Percentiles rank a stretch among this genome's conserved stretches.
Conservation (phyloP, 2,797 vertebrate species). For the Anomalospiza imberbis region DNA sequence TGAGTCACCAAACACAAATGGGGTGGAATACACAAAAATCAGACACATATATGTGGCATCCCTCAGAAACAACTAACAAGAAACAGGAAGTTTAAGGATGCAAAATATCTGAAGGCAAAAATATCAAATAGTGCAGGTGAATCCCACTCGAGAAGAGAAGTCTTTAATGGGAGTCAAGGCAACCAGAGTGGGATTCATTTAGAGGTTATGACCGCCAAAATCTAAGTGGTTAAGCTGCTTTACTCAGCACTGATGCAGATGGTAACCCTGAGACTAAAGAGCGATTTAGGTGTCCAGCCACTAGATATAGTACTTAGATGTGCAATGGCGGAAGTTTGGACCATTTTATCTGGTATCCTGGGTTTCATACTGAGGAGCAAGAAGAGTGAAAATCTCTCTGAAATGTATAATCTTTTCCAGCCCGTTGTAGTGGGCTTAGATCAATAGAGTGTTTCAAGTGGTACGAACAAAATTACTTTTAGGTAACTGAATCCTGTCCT, state of each 20-base stretch:
- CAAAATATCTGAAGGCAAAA: background rate
- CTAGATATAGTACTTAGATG: background rate
- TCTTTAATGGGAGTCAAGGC: background rate
- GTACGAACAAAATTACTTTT: background rate
- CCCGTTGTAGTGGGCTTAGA: background rate
- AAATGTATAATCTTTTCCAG: background rate
- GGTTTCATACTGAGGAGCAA: background rate
- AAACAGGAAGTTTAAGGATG: background rate
- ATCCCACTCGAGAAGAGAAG: background rate
- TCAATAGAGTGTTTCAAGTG: background rate
- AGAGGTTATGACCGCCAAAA: background rate
- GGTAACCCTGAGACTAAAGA: background rate
- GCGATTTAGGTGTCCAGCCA: background rate
- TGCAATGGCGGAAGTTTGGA: background rate
- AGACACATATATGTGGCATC: background rate
- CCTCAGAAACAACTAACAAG: fast-evolving
- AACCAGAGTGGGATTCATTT: background rate
- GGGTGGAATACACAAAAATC: background rate
- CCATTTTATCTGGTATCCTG: background rate
- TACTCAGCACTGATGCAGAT: background rate
- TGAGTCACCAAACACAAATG: background rate
- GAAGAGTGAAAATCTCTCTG: background rate
- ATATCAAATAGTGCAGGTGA: background rate
- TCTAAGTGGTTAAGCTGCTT: background rate
- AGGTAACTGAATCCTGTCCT: background rate